Conservation (phyloP, 1,140 invertebrate genomes). For the Drosophila virilis region DNA sequence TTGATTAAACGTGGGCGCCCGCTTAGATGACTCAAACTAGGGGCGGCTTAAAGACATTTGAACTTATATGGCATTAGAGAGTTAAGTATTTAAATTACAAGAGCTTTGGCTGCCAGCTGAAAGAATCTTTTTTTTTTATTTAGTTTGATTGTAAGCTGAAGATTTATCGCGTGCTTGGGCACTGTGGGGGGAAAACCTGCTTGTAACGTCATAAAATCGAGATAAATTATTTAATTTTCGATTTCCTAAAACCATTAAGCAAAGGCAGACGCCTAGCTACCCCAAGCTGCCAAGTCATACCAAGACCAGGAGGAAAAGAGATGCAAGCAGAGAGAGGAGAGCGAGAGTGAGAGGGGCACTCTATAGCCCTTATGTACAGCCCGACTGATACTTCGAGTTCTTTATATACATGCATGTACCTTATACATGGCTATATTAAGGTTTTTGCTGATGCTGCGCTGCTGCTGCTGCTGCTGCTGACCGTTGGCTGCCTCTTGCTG, state of each 20-base stretch:
- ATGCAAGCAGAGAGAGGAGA: neutral
- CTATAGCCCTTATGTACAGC: slow-evolving; percentile 39
- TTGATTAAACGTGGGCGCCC: slow-evolving; percentile 53
- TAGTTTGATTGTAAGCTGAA: slow-evolving; percentile 67
- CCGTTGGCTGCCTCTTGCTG: slow-evolving; percentile 49
- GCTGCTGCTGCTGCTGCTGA: slow-evolving; percentile 51
- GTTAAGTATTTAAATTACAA: slow-evolving; percentile 65
- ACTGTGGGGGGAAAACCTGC: slow-evolving; percentile 57
- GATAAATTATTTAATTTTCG: slow-evolving; percentile 83
- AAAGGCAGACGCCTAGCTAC: slow-evolving; percentile 68
- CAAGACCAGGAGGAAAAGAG: slow-evolving; percentile 3
- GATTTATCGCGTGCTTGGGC: slow-evolving; percentile 68
- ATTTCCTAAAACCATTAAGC: slow-evolving; percentile 82
- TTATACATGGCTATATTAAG: slow-evolving; percentile 46
- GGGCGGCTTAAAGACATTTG: slow-evolving; percentile 21
- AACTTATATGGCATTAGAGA: slow-evolving; percentile 59
- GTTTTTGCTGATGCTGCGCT: slow-evolving; percentile 58
- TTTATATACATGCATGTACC: slow-evolving; percentile 26
- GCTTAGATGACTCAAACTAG: slow-evolving; percentile 17
- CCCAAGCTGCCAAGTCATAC: slow-evolving; percentile 71
- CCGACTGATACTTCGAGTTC: slow-evolving; percentile 15
- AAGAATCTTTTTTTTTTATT: slow-evolving; percentile 55
- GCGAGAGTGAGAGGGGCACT: slow-evolving; percentile 36
- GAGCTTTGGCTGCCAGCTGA: slow-evolving; percentile 29
- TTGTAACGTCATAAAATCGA: slow-evolving; percentile 82